These are phyloP conservation scores for Meteorus sp. DNA, from an alignment of 1,140 invertebrate species.

Conservation along the genomic window DNA sequence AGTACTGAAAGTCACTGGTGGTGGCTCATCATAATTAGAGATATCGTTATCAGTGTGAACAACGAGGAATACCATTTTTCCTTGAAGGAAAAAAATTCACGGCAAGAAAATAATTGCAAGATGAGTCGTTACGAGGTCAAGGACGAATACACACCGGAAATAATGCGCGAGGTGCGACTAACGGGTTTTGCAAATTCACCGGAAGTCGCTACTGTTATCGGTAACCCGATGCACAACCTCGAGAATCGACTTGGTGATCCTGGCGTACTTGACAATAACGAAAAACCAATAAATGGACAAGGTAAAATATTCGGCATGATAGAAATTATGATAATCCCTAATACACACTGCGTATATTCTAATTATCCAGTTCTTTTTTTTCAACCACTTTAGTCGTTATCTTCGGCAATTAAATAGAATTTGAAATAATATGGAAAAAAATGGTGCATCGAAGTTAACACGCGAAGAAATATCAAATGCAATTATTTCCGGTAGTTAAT, in stretches of 20 bases:
- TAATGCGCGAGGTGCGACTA: slow-evolving; percentile 41
- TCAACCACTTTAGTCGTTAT: too few species aligned
- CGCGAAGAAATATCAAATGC: too few species aligned
- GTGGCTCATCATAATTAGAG: not conserved
- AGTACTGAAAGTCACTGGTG: too few species aligned
- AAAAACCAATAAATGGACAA: slow-evolving; percentile 5
- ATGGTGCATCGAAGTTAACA: too few species aligned
- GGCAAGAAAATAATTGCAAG: slow-evolving; percentile 7
- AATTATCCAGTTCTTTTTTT: too few species aligned
- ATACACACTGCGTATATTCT: too few species aligned
- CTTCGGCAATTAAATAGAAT: too few species aligned
- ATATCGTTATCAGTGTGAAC: too few species aligned
- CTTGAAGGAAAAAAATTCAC: not conserved
- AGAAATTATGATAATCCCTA: too few species aligned
- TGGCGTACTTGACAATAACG: not conserved
- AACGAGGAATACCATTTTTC: too few species aligned
- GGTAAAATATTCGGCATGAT: not conserved
- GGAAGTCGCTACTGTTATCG: slow-evolving; percentile 32
- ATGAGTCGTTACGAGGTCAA: slow-evolving; percentile 52
- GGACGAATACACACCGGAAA: slow-evolving; percentile 41
- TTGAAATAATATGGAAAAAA: too few species aligned
- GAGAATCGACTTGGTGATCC: not conserved
- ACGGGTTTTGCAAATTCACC: slow-evolving; percentile 42
- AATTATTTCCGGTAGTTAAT: too few species aligned
- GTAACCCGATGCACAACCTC: not conserved